Evolutionary conservation across 2,888 invertebrate genomes (phyloP), one percentile per base, ranked within the genome.

Genomic region (Mythimna albipuncta): DNA sequence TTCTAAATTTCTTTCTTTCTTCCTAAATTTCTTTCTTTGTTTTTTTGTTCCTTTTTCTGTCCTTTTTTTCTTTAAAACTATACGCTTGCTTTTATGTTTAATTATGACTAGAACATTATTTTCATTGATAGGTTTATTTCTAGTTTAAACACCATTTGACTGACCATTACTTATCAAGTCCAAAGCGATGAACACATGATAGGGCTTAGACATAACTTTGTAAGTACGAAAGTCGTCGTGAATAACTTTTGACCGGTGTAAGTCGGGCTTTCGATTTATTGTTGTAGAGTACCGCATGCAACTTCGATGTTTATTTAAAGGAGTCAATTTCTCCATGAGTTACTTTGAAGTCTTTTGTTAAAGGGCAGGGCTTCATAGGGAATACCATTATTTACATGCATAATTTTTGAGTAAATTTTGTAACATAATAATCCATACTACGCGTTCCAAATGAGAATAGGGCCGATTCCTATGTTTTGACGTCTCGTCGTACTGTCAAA

Each of bases 181-280:
- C 6, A 26, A 64, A 26, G 13, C 65, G 19, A 72, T 72, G 41
- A 61, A 10, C 72, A 35, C 21, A 62, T 54, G 52, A 44, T 62
- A 54, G 13, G 2, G 19, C 5, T 13, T 7, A 9, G 52, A 44
- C 52, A 54, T 44, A 54, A 62, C 35, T 72, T 62, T 52, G 13
- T 35, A 35, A 52, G 21, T 44, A 44, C 19, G 7, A 62, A 52
- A 52, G 41, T 44, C 13, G 41, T 10, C 41, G 13, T 44, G 63
- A 63, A 52, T 35, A 11, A 52, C 19, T 69, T n/a, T 41, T 16
- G 26, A 50, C 47, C 6, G 11, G 38, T 38, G 38, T 26, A 35
- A 72, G 35, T 41, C 9, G 7, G 19, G 10, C 13, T 50, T 61
- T 61, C 13, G n/a, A 73, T 62, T 63, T 72, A 72, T 62, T 0